Evolutionary conservation across 2,888 invertebrate genomes (phyloP).

Genomic region (Chalcosyrphus nemorum): DNA sequence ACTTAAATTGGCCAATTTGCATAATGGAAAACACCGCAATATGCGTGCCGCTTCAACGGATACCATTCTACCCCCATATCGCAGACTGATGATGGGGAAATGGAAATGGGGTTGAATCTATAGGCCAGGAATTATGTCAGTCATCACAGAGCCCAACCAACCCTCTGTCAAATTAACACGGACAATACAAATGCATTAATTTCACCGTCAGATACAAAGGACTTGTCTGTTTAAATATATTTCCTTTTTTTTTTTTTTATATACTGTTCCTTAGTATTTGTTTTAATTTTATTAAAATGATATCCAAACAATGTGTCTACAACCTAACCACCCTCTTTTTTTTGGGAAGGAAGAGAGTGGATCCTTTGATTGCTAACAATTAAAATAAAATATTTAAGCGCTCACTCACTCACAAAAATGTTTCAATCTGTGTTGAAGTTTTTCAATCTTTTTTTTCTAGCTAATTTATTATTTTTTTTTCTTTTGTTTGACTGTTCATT

Average conservation of each 20-base stretch:
- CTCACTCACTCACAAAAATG: conserved; percentile 20
- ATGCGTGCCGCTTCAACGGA: conserved; percentile 55
- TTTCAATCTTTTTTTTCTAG: too few species aligned
- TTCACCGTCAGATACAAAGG: conserved; percentile 37
- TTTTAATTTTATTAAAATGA: conserved; percentile 62
- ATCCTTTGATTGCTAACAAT: conserved; percentile 71
- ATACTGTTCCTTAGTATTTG: conserved; percentile 31
- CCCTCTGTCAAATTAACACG: conserved; percentile 59
- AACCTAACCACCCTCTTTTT: background rate
- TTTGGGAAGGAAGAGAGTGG: too few species aligned
- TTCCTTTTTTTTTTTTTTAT: background rate
- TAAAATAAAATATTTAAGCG: conserved; percentile 71
- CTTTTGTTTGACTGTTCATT: background rate
- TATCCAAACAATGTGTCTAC: conserved; percentile 52
- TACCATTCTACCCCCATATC: conserved; percentile 14
- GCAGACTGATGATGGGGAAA: background rate
- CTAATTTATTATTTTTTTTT: too few species aligned
- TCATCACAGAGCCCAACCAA: conserved; percentile 13
- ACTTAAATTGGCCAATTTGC: conserved; percentile 69
- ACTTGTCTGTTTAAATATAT: background rate
- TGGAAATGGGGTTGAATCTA: background rate
- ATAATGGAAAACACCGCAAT: conserved; percentile 69
- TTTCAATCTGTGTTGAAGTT: conserved; percentile 28
- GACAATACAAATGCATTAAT: conserved; percentile 61
- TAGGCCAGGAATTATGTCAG: conserved; percentile 49